Evolutionary conservation across 1,140 invertebrate genomes (phyloP), one percentile per base, ranked within the genome.

Genomic region (Leptinotarsa defecta): DNA sequence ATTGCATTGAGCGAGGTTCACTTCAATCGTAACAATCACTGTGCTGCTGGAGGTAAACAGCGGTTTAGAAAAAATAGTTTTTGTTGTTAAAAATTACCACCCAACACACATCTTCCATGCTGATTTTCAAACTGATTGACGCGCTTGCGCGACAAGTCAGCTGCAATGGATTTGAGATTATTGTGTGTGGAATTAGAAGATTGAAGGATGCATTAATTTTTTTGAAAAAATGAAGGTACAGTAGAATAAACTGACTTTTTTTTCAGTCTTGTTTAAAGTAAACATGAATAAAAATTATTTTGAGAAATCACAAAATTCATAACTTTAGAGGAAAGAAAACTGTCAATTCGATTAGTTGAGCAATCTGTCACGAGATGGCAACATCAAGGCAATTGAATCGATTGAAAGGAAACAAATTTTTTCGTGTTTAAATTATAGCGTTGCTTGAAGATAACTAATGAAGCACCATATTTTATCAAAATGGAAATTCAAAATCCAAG

Each of bases 101-200:
- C 79, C 70, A 74, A 74, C 75, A 71, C 74, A 76, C 64, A 73
- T 69, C 79, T 80, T 76, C 79, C 79, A 80, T 80, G 79, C 79
- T 79, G 72, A 75, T 78, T 75, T 78, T 79, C 74, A 76, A 76
- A 78, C 77, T 78, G 69, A 76, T 71, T 61, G 24, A 76, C 71
- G 67, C 77, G 77, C 77, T 76, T 78, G 77, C 77, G 74, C 77
- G 65, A 72, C 34, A 72, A 65, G 62, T 77, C 71, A 74, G 76
- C 76, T 74, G 76, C 76, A 67, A 77, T 68, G 64, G 68, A 76
- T 76, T 68, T 74, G 61, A n/a, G 52, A n/a, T 62, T 62, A 62
- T 20, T 5, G 17, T 20, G 2, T 20, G 61, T n/a, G 17, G 61
- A 62, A 17, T n/a, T n/a, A 19, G 1, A 20, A 19, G 5, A 20